These are phyloP conservation scores for Hydrotaea diabolus DNA, from an alignment of 2,888 invertebrate species.

Conservation along the genomic window DNA sequence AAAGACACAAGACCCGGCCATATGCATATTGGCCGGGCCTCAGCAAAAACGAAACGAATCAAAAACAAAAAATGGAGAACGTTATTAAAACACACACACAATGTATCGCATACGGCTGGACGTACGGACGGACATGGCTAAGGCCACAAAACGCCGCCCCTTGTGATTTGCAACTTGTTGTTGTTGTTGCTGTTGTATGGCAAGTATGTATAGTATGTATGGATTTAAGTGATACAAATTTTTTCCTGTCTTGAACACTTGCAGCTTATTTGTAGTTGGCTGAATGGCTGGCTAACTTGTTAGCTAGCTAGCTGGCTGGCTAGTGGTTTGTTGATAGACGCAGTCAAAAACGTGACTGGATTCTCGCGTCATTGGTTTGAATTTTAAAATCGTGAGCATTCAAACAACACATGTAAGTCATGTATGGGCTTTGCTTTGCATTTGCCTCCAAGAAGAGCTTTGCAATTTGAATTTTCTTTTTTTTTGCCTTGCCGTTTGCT, in stretches of 20 bases:
- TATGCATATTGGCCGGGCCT: constrained; percentile 46
- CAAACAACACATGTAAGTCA: constrained; percentile 65
- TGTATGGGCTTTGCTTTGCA: constrained; percentile 40
- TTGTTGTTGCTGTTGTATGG: constrained; percentile 21
- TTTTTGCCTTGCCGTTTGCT: neutral
- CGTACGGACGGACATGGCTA: constrained; percentile 34
- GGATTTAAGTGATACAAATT: constrained; percentile 62
- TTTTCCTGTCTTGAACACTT: constrained; percentile 66
- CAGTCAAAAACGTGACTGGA: constrained; percentile 68
- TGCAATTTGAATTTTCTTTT: constrained; percentile 15
- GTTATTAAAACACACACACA: constrained; percentile 36
- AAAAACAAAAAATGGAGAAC: constrained; percentile 50
- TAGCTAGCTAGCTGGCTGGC: constrained; percentile 20
- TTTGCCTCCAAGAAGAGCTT: constrained; percentile 27
- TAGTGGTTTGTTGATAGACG: constrained; percentile 63
- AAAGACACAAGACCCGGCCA: neutral
- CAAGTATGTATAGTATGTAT: constrained; percentile 15
- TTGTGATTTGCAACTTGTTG: constrained; percentile 37
- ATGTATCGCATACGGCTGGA: constrained; percentile 39
- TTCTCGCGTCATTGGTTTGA: constrained; percentile 67
- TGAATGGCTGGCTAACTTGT: neutral
- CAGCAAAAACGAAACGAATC: constrained; percentile 24
- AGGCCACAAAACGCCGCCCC: constrained; percentile 35
- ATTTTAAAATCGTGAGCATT: constrained; percentile 62
- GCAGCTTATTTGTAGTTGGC: constrained; percentile 66